A percentile compares a stretch with the other conserved stretches of the same genome.
phyloP scores from a whole-genome alignment of 2,797 vertebrate species.

The Neopelma chrysocephalum region DNA sequence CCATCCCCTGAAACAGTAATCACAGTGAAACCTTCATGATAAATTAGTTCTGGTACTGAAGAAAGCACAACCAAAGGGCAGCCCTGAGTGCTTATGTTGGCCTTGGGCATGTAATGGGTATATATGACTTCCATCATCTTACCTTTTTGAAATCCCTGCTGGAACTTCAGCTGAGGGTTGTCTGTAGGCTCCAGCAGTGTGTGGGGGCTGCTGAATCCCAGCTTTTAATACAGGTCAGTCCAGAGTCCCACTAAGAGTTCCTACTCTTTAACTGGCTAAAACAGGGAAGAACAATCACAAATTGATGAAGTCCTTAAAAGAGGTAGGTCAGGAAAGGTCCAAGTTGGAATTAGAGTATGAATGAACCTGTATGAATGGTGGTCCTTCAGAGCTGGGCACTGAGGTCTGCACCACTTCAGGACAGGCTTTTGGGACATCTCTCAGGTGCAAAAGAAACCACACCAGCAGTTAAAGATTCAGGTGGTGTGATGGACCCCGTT shows the following conservation, averaged over 20 bases:
- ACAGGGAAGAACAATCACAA: background rate
- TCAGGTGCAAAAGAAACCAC: background rate
- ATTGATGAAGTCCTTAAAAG: background rate
- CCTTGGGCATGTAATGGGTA: background rate
- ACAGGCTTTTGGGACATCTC: background rate
- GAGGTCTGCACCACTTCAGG: background rate
- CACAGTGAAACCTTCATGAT: background rate
- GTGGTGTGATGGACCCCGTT: background rate
- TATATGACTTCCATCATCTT: background rate
- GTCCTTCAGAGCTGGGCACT: background rate
- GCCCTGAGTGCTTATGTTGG: background rate
- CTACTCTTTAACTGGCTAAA: background rate
- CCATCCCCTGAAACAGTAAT: background rate
- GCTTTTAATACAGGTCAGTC: background rate
- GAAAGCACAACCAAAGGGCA: background rate
- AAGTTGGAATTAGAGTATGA: background rate
- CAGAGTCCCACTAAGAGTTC: background rate
- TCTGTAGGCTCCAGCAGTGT: fast-evolving
- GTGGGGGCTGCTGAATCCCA: background rate
- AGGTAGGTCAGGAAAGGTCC: background rate
- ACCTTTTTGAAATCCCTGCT: background rate
- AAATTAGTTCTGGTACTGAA: background rate
- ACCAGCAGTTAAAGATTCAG: background rate
- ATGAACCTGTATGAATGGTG: background rate
- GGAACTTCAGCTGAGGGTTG: background rate